Evolutionary conservation across 1,140 invertebrate genomes (phyloP).

Genomic region (Lordiphosa clarofinis): DNA sequence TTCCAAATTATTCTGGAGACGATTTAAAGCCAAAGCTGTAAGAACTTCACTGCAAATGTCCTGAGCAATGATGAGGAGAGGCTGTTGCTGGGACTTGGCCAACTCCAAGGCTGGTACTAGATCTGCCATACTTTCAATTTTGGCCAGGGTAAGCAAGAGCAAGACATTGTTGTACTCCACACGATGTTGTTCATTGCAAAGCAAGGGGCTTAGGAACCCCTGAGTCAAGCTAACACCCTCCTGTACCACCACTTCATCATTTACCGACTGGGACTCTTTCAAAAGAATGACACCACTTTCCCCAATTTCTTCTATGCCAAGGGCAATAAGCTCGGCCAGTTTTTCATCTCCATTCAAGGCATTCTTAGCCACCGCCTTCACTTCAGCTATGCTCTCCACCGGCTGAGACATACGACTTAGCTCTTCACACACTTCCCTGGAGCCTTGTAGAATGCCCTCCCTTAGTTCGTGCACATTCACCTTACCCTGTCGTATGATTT

Average conservation of each 20-base stretch:
- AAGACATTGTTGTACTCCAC: conserved; percentile 92
- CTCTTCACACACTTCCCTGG: conserved; percentile 89
- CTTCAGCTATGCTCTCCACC: conserved; percentile 95
- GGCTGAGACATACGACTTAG: conserved; percentile 90
- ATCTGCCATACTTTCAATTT: conserved; percentile 92
- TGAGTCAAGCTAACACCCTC: conserved; percentile 98
- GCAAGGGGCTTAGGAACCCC: conserved; percentile 98
- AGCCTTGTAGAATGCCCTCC: conserved; percentile 92
- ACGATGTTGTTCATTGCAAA: conserved; percentile 91
- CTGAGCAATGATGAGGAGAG: conserved; percentile 89
- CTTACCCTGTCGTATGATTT: conserved; percentile 79
- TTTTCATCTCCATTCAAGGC: conserved; percentile 94
- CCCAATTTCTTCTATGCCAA: conserved; percentile 91
- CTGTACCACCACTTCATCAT: conserved; percentile 94
- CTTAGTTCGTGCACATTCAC: conserved; percentile 97
- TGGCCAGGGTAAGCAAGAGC: conserved; percentile 93
- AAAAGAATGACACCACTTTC: conserved; percentile 97
- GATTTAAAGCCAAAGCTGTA: conserved; percentile 87
- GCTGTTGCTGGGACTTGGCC: conserved; percentile 89
- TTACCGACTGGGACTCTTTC: conserved; percentile 95
- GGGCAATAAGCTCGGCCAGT: conserved; percentile 95
- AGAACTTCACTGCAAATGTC: conserved; percentile 91
- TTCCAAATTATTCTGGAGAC: conserved; percentile 85
- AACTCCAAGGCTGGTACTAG: conserved; percentile 96
- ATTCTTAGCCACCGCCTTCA: conserved; percentile 97